These are phyloP conservation scores for Unio pictorum DNA, from an alignment of 2,888 invertebrate species.

Conservation along the genomic window DNA sequence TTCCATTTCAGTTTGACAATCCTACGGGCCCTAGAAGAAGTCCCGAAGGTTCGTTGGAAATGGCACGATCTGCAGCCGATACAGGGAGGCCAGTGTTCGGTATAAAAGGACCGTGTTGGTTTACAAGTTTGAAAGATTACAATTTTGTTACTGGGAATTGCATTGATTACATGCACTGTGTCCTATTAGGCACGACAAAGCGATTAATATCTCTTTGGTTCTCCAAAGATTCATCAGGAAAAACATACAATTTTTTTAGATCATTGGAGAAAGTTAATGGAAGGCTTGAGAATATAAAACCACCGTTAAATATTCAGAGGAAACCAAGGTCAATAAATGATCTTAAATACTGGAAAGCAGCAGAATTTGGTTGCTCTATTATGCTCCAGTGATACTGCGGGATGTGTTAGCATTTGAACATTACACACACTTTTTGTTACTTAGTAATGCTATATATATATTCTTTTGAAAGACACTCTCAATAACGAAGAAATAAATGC, in stretches of 20 bases:
- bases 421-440: slow-evolving; percentile 12
- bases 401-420: slow-evolving; percentile 5
- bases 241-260: slow-evolving; percentile 3
- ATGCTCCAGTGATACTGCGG: slow-evolving; percentile 5
- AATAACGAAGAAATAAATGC: not conserved
- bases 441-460: slow-evolving; percentile 11
- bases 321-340: slow-evolving; percentile 17
- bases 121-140: slow-evolving; percentile 2
- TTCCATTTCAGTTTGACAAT: slow-evolving; percentile 2
- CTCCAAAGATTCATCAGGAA: not conserved
- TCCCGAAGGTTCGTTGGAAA: not conserved
- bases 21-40: not conserved
- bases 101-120: slow-evolving; percentile 18
- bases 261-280: slow-evolving; percentile 4
- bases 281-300: slow-evolving; percentile 15
- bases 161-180: slow-evolving; percentile 21
- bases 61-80: not conserved
- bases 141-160: slow-evolving; percentile 11
- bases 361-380: slow-evolving; percentile 33
- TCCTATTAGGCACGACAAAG: slow-evolving; percentile 13
- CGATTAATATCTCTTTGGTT: slow-evolving; percentile 12
- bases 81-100: not conserved
- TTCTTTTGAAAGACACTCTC: slow-evolving; percentile 7
- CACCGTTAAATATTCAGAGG: slow-evolving; percentile 17
- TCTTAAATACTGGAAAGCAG: slow-evolving; percentile 35